phyloP scores from a whole-genome alignment of 2,113 vertebrate genomes.

The Scalopus aquaticus region DNA sequence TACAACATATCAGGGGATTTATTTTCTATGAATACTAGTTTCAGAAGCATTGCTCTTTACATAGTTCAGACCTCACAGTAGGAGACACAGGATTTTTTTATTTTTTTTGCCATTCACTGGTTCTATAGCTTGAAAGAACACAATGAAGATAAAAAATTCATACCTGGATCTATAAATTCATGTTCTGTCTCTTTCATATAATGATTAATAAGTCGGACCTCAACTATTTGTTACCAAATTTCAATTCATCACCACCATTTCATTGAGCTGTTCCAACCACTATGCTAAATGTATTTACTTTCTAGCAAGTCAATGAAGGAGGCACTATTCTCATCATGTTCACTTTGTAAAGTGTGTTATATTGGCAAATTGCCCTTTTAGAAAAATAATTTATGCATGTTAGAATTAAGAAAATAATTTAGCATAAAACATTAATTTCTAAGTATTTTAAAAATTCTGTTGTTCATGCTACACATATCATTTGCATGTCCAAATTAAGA shows the following conservation, averaged over 20 bases:
- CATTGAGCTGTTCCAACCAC: not conserved
- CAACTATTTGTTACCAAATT: not conserved
- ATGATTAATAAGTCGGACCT: not conserved
- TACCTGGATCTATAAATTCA: not conserved
- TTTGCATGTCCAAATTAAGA: not conserved
- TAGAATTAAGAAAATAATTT: not conserved
- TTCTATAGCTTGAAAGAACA: not conserved
- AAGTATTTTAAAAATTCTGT: not conserved
- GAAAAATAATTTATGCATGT: not conserved
- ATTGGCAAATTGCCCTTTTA: not conserved
- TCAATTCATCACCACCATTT: not conserved
- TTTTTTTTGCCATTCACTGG: not conserved
- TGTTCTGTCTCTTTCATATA: not conserved
- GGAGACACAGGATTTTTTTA: not conserved
- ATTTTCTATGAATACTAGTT: not conserved
- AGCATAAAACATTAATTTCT: not conserved
- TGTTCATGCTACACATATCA: not conserved
- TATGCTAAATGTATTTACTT: not conserved
- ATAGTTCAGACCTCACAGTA: not conserved
- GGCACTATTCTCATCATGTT: not conserved
- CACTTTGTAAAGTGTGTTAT: not conserved
- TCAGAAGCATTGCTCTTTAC: not conserved
- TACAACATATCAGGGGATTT: not conserved
- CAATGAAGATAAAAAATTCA: not conserved
- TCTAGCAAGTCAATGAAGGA: not conserved